Evolutionary conservation across 2,797 vertebrate genomes (phyloP), one percentile per base, ranked within the genome.

Genomic region (Chelon auratus): DNA sequence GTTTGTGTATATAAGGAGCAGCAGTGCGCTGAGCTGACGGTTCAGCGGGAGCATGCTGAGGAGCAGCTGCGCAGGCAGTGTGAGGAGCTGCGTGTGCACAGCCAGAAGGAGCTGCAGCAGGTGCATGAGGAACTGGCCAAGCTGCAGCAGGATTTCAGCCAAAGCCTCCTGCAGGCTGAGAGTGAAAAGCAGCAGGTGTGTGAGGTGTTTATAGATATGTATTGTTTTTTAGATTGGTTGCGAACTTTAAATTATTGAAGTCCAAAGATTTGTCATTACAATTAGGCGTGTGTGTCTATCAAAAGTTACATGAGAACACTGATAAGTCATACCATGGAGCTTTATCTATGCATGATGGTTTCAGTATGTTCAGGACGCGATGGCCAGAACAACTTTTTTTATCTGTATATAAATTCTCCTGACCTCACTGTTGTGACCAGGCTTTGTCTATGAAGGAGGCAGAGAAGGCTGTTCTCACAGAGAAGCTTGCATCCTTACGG

Each of bases 141-240:
- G 75, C 75, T 95, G 67, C 94, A 94, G 88, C 94, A 92, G 45
- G 90, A 94, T 37, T 88, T 60, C 54, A 93, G 92, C 11, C 89
- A 93, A 63, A 86, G 88, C 66, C 93, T 96, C 58, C 91, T 95
- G 54, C 92, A 92, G 37, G 91, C 95, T 51, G 95, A 97, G 76
- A 93, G 72, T 3, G 89, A 94, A 71, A 96, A 94, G 87, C 95
- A 96, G 68, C 94, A 96, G 95, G 96, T 96, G 58, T 71, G 83
- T 69, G 17, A 42, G 5, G 26, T 52, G 56, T 33, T 42, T 30
- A 11, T 39, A 11, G 9, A 58, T 68, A 61, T 39, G 47, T 43
- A 5, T 59, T 22, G 33, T 48, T 69, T 64, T 70, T 47, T 17
- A 56, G 9, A 43, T 57, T 40, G 6, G 75, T 77, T 43, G 50